These are phyloP conservation scores for Scophthalmus maximus DNA, from an alignment of 2,113 vertebrate species.

Conservation along the genomic window DNA sequence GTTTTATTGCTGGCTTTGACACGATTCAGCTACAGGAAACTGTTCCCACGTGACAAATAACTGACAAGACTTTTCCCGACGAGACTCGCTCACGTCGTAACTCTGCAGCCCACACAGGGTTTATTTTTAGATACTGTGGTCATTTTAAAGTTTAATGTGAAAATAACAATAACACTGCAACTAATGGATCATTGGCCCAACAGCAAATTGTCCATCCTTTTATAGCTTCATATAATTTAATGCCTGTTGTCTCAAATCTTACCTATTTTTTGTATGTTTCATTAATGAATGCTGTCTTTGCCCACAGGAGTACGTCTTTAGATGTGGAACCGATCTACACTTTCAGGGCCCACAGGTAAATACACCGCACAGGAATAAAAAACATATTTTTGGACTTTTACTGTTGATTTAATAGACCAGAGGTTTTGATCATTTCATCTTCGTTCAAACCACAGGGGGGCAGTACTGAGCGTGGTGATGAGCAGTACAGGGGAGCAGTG, in stretches of 20 bases:
- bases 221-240: neutral
- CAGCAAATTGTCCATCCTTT: neutral
- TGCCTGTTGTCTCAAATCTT: neutral
- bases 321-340: slow-evolving; percentile 99
- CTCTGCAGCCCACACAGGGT: slow-evolving; percentile 22
- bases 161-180: neutral
- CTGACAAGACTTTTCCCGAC: slow-evolving; percentile 10
- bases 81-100: slow-evolving; percentile 15
- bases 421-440: neutral
- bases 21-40: slow-evolving; percentile 34
- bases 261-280: neutral
- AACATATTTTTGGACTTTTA: neutral
- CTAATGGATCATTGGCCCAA: neutral
- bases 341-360: slow-evolving; percentile 97
- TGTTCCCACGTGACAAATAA: slow-evolving; percentile 28
- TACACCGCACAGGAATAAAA: slow-evolving; percentile 9
- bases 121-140: slow-evolving; percentile 41
- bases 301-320: slow-evolving; percentile 92
- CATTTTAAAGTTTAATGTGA: slow-evolving; percentile 2
- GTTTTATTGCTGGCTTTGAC: slow-evolving; percentile 12
- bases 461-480: slow-evolving; percentile 98
- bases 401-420: neutral
- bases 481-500: slow-evolving; percentile 96
- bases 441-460: slow-evolving; percentile 84
- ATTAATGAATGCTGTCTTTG: slow-evolving; percentile 34